phyloP scores from a whole-genome alignment of 2,888 invertebrate species.

The Sinelater perroti region DNA sequence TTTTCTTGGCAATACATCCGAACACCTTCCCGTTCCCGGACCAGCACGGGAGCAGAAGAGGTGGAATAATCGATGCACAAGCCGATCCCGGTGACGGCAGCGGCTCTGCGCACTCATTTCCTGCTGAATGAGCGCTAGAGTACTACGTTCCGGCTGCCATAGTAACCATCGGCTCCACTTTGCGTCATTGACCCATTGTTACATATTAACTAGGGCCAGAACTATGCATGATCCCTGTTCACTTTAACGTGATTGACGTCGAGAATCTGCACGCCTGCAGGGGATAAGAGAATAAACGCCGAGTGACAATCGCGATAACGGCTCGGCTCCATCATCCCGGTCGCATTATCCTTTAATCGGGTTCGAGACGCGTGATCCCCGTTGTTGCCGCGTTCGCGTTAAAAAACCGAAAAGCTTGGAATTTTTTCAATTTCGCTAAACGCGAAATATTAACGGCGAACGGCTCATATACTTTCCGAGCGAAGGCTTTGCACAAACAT shows the following conservation, averaged over 20 bases:
- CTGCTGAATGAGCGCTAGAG: slow-evolving; percentile 42
- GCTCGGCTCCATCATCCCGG: slow-evolving; percentile 10
- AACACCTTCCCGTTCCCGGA: slow-evolving; percentile 26
- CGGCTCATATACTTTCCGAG: no score
- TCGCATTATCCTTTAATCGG: slow-evolving; percentile 16
- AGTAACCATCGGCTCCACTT: slow-evolving; percentile 35
- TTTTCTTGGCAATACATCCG: slow-evolving; percentile 26
- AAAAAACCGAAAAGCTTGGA: no score
- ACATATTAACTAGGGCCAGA: slow-evolving; percentile 32
- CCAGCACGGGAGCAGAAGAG: slow-evolving; percentile 22
- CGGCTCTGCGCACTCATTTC: slow-evolving; percentile 40
- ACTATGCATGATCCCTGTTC: slow-evolving; percentile 27
- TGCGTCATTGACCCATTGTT: slow-evolving; percentile 41
- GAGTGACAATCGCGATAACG: slow-evolving; percentile 18
- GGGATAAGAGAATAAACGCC: slow-evolving; percentile 7
- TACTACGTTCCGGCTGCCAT: slow-evolving; percentile 41
- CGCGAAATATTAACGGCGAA: no score
- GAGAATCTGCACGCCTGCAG: slow-evolving; percentile 11
- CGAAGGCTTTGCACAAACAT: no score
- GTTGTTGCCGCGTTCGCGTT: no score
- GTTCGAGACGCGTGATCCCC: slow-evolving; percentile 6
- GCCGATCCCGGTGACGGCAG: slow-evolving; percentile 31
- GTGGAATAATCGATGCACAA: slow-evolving; percentile 36
- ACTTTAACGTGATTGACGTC: slow-evolving; percentile 32
- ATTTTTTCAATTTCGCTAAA: no score